A percentile compares a stretch with the other conserved stretches of the same genome.
Conservation (phyloP, 2,888 invertebrate genomes). For the Germaria angustata region DNA sequence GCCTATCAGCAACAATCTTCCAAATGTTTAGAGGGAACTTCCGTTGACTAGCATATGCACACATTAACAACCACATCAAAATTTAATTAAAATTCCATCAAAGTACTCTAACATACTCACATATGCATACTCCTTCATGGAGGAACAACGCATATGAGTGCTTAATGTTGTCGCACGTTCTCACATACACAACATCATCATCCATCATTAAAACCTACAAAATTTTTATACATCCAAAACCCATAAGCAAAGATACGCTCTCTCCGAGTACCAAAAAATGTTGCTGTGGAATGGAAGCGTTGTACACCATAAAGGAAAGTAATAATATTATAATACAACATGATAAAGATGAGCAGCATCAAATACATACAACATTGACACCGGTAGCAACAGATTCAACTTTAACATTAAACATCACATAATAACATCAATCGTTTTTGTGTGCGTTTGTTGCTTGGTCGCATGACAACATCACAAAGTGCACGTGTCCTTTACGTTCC, state of each 20-base stretch:
- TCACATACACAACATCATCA: not conserved
- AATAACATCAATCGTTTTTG: not conserved
- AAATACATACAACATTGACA: constrained; percentile 11
- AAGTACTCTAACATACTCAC: constrained; percentile 51
- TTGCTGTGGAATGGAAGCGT: constrained; percentile 12
- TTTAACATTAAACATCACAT: constrained; percentile 22
- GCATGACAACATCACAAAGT: constrained; percentile 30
- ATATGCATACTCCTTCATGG: constrained; percentile 1
- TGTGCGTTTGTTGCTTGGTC: constrained; percentile 6
- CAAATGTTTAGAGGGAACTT: not conserved
- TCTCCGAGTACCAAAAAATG: not conserved
- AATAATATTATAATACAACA: constrained; percentile 32
- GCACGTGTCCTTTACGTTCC: constrained; percentile 53
- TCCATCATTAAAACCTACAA: constrained; percentile 32
- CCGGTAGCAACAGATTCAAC: constrained; percentile 22
- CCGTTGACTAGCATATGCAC: constrained; percentile 62
- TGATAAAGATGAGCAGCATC: constrained; percentile 37
- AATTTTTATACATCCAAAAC: constrained; percentile 20
- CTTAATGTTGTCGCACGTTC: not conserved
- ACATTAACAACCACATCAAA: constrained; percentile 70
- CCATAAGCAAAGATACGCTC: not conserved
- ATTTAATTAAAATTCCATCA: constrained; percentile 71
- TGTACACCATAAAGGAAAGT: constrained; percentile 39
- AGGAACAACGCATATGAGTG: not conserved
- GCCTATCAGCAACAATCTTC: not conserved